Base-by-base conservation (phyloP, 2,888 invertebrate species). In the Seira musarum region DNA sequence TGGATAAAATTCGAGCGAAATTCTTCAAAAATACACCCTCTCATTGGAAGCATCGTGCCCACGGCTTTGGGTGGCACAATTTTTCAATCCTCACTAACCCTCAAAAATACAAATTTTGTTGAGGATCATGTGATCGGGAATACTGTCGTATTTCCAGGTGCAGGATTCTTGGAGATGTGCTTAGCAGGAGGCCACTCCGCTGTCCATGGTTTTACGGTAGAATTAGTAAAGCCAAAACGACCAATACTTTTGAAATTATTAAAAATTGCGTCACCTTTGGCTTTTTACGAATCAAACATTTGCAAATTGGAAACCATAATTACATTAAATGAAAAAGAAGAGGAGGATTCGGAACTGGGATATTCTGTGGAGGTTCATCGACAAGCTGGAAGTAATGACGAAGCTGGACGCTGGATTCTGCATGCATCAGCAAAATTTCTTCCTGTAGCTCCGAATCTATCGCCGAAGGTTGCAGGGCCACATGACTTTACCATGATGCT, bases 21-120 rank as follows among this genome's bases (percentile, higher is more conserved):
- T 0, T 40, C 30, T 13, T 24, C 40, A 17, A 17, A n/a, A 0
- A 13, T 83, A 8, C 83, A 83, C 64, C 77, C 81, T 5, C 75
- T 83, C 10, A 13, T 83, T 19, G 83, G 83, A 22, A 46, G 19
- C 1, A 15, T 15, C 5, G 6, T 72, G 3, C 57, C 53, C 2
- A 73, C 57, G 30, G 79, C 79, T 2, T 65, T 72, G 0, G 6
- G 21, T 0, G 19, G 6, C 1, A 63, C 72, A 13, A 25, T 80
- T 53, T 71, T 40, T 46, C 60, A 71, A 24, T 17, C 10, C 24
- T 35, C 15, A 15, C 5, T 71, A 15, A 71, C 6, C 57, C 1
- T 63, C 21, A 71, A 63, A 19, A 22, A 10, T 17, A 15, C 17
- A 22, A 25, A 63, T 10, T 71, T 71, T 46, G 17, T 15, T 8